Conservation (phyloP, 2,113 vertebrate genomes). For the Sapajus apella region DNA sequence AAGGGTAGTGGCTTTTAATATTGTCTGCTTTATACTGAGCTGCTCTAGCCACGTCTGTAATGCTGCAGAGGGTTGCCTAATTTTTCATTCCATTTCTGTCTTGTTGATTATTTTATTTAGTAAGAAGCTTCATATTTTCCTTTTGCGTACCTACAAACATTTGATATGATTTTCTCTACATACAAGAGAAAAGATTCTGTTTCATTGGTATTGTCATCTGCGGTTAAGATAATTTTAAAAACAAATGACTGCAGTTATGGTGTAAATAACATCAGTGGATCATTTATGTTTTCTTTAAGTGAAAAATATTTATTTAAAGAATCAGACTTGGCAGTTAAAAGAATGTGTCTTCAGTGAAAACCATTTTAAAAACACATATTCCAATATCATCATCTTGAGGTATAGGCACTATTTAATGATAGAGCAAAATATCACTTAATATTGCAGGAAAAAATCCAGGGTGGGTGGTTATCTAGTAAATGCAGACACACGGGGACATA, state of each 20-base stretch:
- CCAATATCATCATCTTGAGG: background rate
- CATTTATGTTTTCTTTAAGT: background rate
- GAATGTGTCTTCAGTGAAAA: background rate
- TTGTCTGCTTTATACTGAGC: background rate
- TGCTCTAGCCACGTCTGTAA: background rate
- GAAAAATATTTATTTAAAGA: background rate
- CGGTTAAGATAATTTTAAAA: background rate
- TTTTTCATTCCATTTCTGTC: background rate
- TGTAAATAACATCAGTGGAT: background rate
- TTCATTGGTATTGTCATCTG: background rate
- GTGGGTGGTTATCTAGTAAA: background rate
- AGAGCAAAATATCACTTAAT: background rate
- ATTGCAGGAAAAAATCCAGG: background rate
- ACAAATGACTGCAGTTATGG: background rate
- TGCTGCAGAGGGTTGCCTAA: background rate
- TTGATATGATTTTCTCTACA: background rate
- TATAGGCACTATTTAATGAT: background rate
- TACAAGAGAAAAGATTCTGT: background rate
- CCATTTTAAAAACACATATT: background rate
- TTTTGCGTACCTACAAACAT: background rate
- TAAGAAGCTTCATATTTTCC: background rate
- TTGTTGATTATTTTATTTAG: background rate
- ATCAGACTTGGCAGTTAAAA: background rate
- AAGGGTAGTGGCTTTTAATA: background rate
- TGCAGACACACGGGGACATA: accelerated